Evolutionary conservation across 1,140 invertebrate genomes (phyloP).

Genomic region (Drosophila parabipectinata): DNA sequence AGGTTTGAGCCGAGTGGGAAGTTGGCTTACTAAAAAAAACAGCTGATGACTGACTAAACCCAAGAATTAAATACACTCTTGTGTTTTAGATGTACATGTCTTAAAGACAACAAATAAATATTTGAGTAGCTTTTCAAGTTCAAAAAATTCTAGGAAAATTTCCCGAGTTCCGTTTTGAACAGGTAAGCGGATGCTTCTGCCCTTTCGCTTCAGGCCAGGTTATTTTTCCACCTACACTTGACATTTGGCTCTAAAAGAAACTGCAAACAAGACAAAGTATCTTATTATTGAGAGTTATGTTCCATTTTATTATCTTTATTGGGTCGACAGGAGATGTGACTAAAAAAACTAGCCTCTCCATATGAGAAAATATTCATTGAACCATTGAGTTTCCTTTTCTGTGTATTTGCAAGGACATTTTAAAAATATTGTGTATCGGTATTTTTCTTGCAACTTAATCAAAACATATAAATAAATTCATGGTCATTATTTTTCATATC

Average conservation of each 20-base stretch:
- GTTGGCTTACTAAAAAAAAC: constrained; percentile 5
- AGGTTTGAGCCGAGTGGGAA: background rate
- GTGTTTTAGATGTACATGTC: background rate
- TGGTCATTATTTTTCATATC: background rate
- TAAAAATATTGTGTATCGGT: background rate
- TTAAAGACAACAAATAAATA: constrained; percentile 10
- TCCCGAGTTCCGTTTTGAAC: background rate
- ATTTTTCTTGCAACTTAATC: background rate
- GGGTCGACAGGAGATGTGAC: background rate
- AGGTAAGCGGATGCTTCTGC: constrained; percentile 19
- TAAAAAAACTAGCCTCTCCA: background rate
- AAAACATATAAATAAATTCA: background rate
- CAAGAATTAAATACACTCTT: constrained; percentile 5
- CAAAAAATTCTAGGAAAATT: constrained; percentile 11
- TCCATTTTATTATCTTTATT: constrained; percentile 1
- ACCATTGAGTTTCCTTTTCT: background rate
- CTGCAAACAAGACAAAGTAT: background rate
- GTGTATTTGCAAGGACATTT: background rate
- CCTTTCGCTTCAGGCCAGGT: constrained; percentile 3
- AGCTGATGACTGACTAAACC: constrained; percentile 43
- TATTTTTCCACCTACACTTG: background rate
- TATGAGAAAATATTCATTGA: too few relatives aligned
- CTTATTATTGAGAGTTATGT: background rate
- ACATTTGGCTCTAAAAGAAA: background rate
- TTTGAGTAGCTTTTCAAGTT: constrained; percentile 5